phyloP scores from a whole-genome alignment of 1,140 invertebrate species.

The Zaprionus africanus region DNA sequence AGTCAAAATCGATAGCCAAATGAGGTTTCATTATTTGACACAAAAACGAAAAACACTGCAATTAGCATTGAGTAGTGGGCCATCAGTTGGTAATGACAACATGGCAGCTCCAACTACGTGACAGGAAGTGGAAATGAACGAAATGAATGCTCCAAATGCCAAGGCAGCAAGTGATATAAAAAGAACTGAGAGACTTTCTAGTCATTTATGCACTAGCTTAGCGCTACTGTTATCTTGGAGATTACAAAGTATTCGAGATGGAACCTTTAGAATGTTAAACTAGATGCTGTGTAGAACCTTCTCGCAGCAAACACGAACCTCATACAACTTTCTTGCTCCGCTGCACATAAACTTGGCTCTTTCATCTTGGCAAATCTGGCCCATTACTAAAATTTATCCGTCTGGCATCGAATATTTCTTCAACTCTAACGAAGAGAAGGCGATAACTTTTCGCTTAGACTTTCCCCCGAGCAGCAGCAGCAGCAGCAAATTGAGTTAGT shows the following conservation, averaged over 20 bases:
- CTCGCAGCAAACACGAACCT: neutral
- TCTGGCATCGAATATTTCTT: neutral
- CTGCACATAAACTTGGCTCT: neutral
- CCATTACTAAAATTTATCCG: constrained; percentile 3
- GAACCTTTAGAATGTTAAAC: no score
- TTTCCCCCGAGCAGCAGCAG: neutral
- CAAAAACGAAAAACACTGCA: constrained; percentile 42
- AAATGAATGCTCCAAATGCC: neutral
- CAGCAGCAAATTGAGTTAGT: constrained; percentile 63
- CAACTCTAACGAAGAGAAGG: constrained; percentile 20
- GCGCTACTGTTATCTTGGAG: neutral
- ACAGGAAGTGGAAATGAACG: constrained; percentile 19
- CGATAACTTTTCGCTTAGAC: constrained; percentile 56
- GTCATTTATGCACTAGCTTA: neutral
- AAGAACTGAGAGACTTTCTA: neutral
- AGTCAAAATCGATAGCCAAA: constrained; percentile 45
- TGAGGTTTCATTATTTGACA: constrained; percentile 41
- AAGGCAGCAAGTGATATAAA: neutral
- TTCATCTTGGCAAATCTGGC: neutral
- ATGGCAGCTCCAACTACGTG: constrained; percentile 23
- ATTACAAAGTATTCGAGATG: neutral
- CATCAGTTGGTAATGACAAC: constrained; percentile 42
- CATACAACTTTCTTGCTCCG: neutral
- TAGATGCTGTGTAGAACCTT: no score
- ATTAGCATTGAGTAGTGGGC: constrained; percentile 47